Percentiles rank a stretch among this genome's conserved stretches.
These are phyloP conservation scores for Anaspis maculata DNA, from an alignment of 2,888 invertebrate species.

Conservation along the genomic window DNA sequence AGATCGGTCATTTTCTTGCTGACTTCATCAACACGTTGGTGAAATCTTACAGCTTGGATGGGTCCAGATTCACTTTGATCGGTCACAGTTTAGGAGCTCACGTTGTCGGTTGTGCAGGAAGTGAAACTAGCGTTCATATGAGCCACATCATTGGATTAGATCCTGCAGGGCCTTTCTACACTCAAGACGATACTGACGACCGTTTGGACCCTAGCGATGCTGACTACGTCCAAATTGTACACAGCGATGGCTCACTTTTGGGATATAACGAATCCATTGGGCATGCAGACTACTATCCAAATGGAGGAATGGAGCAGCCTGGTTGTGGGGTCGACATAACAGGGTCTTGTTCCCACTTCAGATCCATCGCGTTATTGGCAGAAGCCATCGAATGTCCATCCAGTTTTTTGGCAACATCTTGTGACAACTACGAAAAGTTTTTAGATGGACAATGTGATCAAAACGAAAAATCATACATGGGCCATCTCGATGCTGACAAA, in stretches of 20 bases:
- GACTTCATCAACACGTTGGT: constrained; percentile 23
- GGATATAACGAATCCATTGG: constrained; percentile 6
- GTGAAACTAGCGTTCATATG: constrained; percentile 18
- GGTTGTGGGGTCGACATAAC: constrained; percentile 9
- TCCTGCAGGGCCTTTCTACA: constrained; percentile 25
- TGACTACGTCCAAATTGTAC: constrained; percentile 28
- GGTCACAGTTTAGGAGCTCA: constrained; percentile 32
- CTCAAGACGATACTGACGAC: constrained; percentile 16
- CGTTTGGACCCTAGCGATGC: constrained; percentile 27
- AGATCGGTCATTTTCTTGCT: constrained; percentile 24
- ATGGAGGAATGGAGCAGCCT: constrained; percentile 9
- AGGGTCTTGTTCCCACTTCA: constrained; percentile 15
- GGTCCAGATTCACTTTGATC: constrained; percentile 20
- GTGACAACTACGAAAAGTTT: background rate
- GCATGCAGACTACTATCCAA: constrained; percentile 9
- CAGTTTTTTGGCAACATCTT: background rate
- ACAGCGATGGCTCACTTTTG: constrained; percentile 18
- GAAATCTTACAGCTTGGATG: constrained; percentile 15
- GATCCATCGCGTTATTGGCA: constrained; percentile 40
- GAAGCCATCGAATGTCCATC: constrained; percentile 36
- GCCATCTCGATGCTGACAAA: too few species aligned
- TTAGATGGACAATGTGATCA: background rate
- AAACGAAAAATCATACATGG: constrained; percentile 4
- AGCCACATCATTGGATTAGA: constrained; percentile 30
- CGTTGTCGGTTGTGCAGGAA: constrained; percentile 27